Evolutionary conservation across 2,888 invertebrate genomes (phyloP), one percentile per base, ranked within the genome.

Genomic region (Leptinotarsa tumamoca): DNA sequence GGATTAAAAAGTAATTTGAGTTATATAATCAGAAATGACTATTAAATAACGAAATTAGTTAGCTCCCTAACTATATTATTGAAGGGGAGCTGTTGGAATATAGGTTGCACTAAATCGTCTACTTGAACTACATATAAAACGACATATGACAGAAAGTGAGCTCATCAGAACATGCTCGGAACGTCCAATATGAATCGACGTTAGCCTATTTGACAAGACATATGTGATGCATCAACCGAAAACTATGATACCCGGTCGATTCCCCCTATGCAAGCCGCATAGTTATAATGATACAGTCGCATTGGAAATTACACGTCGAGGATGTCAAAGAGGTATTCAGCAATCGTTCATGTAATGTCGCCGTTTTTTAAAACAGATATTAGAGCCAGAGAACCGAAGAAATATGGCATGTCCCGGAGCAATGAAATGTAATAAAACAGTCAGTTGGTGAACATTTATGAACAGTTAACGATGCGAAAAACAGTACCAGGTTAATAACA

Each of bases 381-480:
- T 50, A 49, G 58, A 70, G 43, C 33, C 58, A 70, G 10, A 58
- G 43, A 70, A 70, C 49, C 70, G 58, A 14, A 70, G 70, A 78
- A 77, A 78, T 58, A 58, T 81, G 74, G 78, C 80, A 80, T 81
- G 81, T 78, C 82, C 73, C 17, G 56, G 67, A 77, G 80, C 80
- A 83, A 82, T 83, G 79, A 78, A 79, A 79, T 77, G 80, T 78
- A 83, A 82, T 83, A 79, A 80, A 79, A 79, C 78, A 81, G 80
- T 77, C 80, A 80, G 80, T 79, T 81, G 81, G 79, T 81, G 77
- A 81, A 79, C 82, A 82, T 82, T 83, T 82, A 81, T 79, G 78
- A 81, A 82, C 80, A 80, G 83, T 83, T 83, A 83, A 83, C 83
- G 82, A 83, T 81, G 83, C 83, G 82, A 83, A 80, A 83, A 83